phyloP scores from a whole-genome alignment of 23 tunicate species.

The Styela clava region DNA sequence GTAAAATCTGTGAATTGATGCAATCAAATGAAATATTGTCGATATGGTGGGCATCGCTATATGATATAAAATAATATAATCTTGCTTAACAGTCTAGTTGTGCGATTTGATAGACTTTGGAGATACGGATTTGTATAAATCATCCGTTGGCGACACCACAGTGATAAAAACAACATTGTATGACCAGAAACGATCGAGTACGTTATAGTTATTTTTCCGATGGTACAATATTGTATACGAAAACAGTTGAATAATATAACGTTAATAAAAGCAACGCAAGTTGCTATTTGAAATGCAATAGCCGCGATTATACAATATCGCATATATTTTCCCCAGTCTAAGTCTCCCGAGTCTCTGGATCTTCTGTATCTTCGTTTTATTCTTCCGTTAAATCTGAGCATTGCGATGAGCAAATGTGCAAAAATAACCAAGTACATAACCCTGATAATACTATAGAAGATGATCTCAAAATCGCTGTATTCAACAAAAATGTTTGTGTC shows the following conservation, averaged over 20 bases:
- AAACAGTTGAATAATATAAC: background rate
- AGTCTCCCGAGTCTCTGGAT: background rate
- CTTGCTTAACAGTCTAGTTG: background rate
- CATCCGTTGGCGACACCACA: background rate
- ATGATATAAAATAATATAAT: too few relatives aligned
- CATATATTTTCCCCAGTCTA: background rate
- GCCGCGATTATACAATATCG: background rate
- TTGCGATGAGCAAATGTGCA: background rate
- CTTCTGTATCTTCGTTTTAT: background rate
- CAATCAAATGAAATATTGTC: background rate
- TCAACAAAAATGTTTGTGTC: too few relatives aligned
- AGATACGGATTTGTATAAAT: background rate
- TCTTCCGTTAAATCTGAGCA: background rate
- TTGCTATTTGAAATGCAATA: background rate
- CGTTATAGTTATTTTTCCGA: background rate
- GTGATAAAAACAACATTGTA: background rate
- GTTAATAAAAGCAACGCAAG: background rate
- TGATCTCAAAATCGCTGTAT: too few relatives aligned
- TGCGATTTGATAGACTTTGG: background rate
- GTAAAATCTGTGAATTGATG: background rate
- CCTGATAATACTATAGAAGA: background rate
- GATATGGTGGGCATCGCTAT: background rate
- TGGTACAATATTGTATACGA: background rate
- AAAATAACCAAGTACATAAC: background rate
- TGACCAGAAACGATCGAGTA: background rate